Evolutionary conservation across 2,113 vertebrate genomes (phyloP).

Genomic region (Ovis canadensis): DNA sequence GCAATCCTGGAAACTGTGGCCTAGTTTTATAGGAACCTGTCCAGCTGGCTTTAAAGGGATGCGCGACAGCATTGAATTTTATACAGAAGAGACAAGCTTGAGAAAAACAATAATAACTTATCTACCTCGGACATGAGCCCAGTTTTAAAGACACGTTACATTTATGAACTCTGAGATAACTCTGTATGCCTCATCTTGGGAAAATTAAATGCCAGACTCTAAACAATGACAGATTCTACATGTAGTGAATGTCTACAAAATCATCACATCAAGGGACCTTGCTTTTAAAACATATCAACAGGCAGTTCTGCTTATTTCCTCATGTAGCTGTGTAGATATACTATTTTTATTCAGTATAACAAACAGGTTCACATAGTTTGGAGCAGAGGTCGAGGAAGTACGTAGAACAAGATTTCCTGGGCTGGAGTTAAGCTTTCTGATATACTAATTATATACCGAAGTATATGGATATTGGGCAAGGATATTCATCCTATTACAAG

Average conservation of each 20-base stretch:
- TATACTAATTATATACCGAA: neutral
- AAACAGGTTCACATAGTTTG: neutral
- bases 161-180: slow-evolving; percentile 1
- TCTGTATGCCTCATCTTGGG: neutral
- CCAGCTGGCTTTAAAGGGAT: neutral
- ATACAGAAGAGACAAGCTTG: neutral
- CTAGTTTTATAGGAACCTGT: slow-evolving; percentile 10
- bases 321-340: neutral
- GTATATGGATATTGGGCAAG: neutral
- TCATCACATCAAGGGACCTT: neutral
- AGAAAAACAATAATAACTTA: slow-evolving; percentile 11
- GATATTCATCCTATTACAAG: neutral
- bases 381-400: rapidly evolving
- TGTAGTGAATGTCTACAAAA: neutral
- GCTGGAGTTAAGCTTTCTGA: neutral
- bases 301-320: neutral
- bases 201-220: neutral
- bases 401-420: neutral
- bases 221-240: neutral
- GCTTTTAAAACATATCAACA: neutral
- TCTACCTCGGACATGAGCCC: neutral
- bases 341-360: neutral
- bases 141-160: neutral
- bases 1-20: neutral
- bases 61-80: neutral